Base-by-base conservation (phyloP, 2,888 invertebrate genomes). In the Neocrepidodera transversa region DNA sequence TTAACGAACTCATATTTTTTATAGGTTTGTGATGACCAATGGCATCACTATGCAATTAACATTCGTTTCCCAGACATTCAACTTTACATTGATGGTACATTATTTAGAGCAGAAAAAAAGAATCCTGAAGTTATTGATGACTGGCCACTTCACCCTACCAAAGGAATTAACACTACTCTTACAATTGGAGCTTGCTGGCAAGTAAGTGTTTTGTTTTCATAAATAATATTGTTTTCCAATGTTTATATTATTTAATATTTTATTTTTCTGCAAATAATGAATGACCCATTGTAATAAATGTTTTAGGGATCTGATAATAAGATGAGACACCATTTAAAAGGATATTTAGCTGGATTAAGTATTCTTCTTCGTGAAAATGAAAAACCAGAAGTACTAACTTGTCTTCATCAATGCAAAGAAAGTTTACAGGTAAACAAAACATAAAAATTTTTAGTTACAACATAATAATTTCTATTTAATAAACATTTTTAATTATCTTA, bases 131-230 rank as follows among this genome's bases (percentile, higher is more conserved):
- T 99, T 45, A 95, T 99, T 76, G 98, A 99, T 78, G 99, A 99
- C 82, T 98, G 97, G 97, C 97, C 98, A 1, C 84, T 99, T 38
- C 98, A 98, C 78, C 95, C 95, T 6, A 94, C 97, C 0, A 93
- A 93, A 71, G 95, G 92, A 1, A 88, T 95, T 67, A 95, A 95
- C 78, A 98, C 97, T 6, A 95, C 95, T 4, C 82, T 98, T 36
- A 91, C 93, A 0, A 90, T 98, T 0, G 99, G 98, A 1, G 98
- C 97, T 18, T 99, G 99, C 83, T 99, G 96, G 93, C 97, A 97
- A 92, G 90, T 87, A 76, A 73, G 18, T 51, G 16, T 32, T 8
- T 7, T 28, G 2, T 13, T 35, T 23, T 23, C 6, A 23, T 23
- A 23, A 23, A 23, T 4, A 23, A 4, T 23, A 23, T 23, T 6